A percentile compares a stretch with the other conserved stretches of the same genome.
Evolutionary conservation across 2,888 invertebrate genomes (phyloP).

Genomic region (Leptogaster cylindrica): DNA sequence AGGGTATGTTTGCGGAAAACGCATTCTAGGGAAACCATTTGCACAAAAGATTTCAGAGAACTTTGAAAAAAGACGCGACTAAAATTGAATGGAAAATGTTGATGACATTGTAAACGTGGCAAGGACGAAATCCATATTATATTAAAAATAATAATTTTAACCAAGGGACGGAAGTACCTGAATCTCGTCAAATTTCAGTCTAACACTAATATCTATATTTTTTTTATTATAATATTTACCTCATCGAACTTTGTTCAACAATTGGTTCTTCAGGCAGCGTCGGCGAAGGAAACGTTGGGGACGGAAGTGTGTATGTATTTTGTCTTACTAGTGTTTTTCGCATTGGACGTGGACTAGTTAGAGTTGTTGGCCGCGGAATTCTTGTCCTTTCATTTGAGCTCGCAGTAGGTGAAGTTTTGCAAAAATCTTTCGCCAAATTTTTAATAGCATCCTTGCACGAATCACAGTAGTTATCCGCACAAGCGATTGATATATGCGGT

Average conservation of each 20-base stretch:
- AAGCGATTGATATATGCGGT: slow-evolving; percentile 63
- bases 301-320: slow-evolving; percentile 59
- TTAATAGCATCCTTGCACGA: slow-evolving; percentile 68
- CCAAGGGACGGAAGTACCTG: too few species aligned
- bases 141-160: too few species aligned
- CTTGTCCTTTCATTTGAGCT: slow-evolving; percentile 49
- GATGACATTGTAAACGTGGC: too few species aligned
- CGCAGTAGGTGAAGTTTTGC: slow-evolving; percentile 51
- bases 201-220: too few species aligned
- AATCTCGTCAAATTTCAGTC: too few species aligned
- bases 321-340: slow-evolving; percentile 57
- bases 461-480: slow-evolving; percentile 67
- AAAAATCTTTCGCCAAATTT: slow-evolving; percentile 63
- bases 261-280: too few species aligned
- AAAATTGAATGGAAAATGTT: too few species aligned
- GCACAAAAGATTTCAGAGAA: too few species aligned
- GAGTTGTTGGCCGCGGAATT: slow-evolving; percentile 59
- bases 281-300: slow-evolving; percentile 53
- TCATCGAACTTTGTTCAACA: slow-evolving; percentile 52
- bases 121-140: too few species aligned
- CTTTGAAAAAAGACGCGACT: too few species aligned
- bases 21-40: neutral
- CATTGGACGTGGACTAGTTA: slow-evolving; percentile 58
- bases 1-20: neutral
- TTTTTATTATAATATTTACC: too few species aligned